Percentiles rank a stretch among this genome's conserved stretches.
phyloP scores from a whole-genome alignment of 2,888 invertebrate genomes.

The Leucoma salicis region DNA sequence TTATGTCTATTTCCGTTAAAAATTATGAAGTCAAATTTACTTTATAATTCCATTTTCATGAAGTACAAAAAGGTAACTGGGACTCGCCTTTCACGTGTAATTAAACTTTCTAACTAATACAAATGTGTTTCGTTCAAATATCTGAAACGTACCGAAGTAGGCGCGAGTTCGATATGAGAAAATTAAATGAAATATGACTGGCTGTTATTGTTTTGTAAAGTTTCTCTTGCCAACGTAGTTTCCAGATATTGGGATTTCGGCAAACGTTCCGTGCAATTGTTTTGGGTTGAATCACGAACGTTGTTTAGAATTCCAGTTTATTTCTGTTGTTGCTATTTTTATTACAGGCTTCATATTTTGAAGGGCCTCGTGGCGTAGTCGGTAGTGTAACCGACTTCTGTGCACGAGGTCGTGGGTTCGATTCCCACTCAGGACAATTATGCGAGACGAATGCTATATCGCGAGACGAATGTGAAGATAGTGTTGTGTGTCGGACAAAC shows the following conservation, averaged over 20 bases:
- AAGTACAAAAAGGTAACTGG: neutral
- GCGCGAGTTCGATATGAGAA: conserved; percentile 44
- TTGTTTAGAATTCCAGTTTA: neutral
- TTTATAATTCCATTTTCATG: too few species aligned
- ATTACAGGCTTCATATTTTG: too few species aligned
- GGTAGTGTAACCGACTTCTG: too few species aligned
- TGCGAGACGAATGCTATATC: too few species aligned
- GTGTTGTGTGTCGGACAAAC: too few species aligned
- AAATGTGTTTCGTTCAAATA: conserved; percentile 34
- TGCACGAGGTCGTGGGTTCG: too few species aligned
- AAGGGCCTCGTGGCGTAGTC: too few species aligned
- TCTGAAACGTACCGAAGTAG: conserved; percentile 22
- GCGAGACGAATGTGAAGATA: too few species aligned
- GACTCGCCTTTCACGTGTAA: neutral
- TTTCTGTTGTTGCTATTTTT: too few species aligned
- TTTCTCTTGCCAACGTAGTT: conserved; percentile 39
- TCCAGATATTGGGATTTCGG: conserved; percentile 37
- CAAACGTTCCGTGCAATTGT: conserved; percentile 40
- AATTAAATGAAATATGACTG: conserved; percentile 53
- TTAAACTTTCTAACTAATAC: conserved; percentile 28
- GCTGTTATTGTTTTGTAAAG: conserved; percentile 57
- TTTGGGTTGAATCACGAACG: conserved; percentile 14
- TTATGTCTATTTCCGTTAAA: too few species aligned
- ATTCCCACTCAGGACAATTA: too few species aligned
- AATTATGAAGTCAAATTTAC: too few species aligned